phyloP scores from a whole-genome alignment of 2,113 vertebrate species.

The Mormyrus iriodes region DNA sequence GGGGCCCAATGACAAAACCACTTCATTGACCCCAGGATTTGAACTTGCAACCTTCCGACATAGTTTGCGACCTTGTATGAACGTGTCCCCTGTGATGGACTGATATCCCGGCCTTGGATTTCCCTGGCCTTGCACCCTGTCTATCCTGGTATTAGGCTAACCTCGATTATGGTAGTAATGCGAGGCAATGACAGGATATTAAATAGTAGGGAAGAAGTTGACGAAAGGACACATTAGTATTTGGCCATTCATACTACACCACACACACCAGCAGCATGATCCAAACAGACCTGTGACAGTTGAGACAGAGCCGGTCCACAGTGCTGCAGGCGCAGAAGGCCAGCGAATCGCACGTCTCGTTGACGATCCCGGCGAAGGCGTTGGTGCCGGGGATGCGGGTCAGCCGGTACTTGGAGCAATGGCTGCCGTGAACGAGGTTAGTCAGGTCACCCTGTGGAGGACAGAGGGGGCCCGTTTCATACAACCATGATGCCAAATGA shows the following conservation, averaged over 20 bases:
- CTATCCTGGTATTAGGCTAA: background rate
- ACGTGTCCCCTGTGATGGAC: background rate
- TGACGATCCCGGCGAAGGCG: conserved; percentile 91
- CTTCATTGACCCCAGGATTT: background rate
- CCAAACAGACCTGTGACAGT: conserved; percentile 83
- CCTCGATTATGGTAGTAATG: background rate
- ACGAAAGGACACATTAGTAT: background rate
- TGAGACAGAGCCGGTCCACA: conserved; percentile 94
- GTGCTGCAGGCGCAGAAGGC: conserved; percentile 98
- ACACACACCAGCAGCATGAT: background rate
- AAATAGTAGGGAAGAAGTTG: background rate
- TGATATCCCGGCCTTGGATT: background rate
- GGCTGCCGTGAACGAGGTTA: conserved; percentile 93
- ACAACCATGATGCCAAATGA: background rate
- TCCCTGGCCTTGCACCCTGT: background rate
- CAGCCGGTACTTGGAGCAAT: conserved; percentile 92
- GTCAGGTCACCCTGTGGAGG: conserved; percentile 83
- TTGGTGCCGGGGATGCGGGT: conserved; percentile 90
- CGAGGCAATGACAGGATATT: background rate
- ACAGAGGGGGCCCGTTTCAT: background rate
- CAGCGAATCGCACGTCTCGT: conserved; percentile 91
- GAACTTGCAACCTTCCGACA: background rate
- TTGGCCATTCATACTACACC: background rate
- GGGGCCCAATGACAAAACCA: background rate
- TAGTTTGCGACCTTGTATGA: background rate